Conservation (phyloP, 2,113 vertebrate genomes). For the Todiramphus saurophagus region DNA sequence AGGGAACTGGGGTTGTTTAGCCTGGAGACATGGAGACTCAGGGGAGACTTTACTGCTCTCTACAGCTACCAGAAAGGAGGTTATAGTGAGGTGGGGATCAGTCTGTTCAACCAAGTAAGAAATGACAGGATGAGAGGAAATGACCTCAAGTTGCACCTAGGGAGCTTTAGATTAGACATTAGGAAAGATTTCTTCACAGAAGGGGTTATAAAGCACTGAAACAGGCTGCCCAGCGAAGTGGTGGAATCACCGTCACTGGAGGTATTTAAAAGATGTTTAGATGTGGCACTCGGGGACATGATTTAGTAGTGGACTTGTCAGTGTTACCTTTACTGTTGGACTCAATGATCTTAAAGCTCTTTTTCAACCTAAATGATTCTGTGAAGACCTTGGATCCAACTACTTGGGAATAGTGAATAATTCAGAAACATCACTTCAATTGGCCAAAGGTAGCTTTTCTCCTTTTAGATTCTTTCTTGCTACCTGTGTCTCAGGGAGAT, state of each 20-base stretch:
- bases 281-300: background rate
- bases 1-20: background rate
- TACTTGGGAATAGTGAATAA: background rate
- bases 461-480: background rate
- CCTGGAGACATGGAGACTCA: background rate
- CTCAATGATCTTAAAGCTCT: background rate
- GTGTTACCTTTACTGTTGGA: background rate
- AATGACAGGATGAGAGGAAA: background rate
- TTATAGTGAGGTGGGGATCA: accelerated
- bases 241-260: background rate
- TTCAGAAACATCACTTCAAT: background rate
- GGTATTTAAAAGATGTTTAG: background rate
- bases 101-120: background rate
- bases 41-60: background rate
- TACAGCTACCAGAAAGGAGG: background rate
- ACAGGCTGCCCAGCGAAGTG: background rate
- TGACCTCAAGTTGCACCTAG: background rate
- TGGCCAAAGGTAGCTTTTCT: background rate
- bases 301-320: background rate
- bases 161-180: background rate
- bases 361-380: background rate
- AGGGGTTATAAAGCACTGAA: background rate
- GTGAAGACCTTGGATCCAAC: background rate
- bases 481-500: background rate
- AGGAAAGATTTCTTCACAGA: background rate